Conservation (phyloP, 2,113 vertebrate genomes). For the Piaya cayana region DNA sequence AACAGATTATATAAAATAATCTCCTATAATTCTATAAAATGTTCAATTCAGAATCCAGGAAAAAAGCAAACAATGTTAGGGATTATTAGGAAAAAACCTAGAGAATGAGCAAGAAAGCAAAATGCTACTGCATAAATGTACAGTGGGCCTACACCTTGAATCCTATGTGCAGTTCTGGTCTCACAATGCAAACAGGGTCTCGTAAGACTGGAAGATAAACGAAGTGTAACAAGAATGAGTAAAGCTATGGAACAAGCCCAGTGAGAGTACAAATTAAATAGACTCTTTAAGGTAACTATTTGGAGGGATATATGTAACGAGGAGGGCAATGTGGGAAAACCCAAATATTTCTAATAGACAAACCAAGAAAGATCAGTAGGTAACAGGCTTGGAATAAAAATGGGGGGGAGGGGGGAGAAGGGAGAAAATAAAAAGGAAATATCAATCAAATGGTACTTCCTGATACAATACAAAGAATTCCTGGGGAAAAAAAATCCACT, state of each 20-base stretch:
- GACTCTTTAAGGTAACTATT: background rate
- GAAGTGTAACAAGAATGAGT: background rate
- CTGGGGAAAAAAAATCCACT: background rate
- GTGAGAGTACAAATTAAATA: background rate
- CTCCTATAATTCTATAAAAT: background rate
- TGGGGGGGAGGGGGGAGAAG: background rate
- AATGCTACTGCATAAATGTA: background rate
- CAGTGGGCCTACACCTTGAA: background rate
- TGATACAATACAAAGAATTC: background rate
- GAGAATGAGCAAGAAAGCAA: background rate
- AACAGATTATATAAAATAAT: background rate
- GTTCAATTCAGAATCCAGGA: background rate
- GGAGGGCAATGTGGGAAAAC: background rate
- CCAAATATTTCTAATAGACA: background rate
- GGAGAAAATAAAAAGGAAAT: background rate
- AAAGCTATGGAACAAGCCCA: background rate
- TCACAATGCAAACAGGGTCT: background rate
- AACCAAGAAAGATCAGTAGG: background rate
- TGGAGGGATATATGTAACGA: background rate
- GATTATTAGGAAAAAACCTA: background rate
- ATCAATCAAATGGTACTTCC: constrained; percentile 15
- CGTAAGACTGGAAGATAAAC: background rate
- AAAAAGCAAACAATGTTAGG: background rate
- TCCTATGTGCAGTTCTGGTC: no score
- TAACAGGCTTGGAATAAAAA: background rate